Conservation (phyloP, 1,140 invertebrate species). For the Yoshiicerus persimilis region DNA sequence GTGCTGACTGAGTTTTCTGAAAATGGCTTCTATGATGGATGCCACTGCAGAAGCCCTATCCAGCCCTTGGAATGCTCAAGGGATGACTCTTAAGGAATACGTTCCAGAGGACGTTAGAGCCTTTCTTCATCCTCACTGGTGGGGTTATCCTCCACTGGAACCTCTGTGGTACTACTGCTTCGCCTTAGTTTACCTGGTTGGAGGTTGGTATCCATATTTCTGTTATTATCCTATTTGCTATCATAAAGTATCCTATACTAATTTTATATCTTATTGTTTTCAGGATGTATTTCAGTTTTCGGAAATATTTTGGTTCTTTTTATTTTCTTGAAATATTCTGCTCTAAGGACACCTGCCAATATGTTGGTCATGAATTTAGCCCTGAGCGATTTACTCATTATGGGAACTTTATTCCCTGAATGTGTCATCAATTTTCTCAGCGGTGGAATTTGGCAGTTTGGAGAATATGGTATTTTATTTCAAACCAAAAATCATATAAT, state of each 20-base stretch:
- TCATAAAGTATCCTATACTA: no score
- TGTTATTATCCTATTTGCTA: background rate
- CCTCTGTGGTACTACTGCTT: constrained; percentile 45
- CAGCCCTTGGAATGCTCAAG: constrained; percentile 41
- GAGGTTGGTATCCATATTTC: background rate
- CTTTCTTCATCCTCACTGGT: constrained; percentile 47
- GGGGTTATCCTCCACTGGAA: constrained; percentile 37
- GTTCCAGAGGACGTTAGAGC: constrained; percentile 42
- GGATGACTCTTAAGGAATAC: constrained; percentile 40
- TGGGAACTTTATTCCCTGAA: constrained; percentile 48
- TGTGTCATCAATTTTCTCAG: constrained; percentile 50
- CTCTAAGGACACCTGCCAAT: constrained; percentile 56
- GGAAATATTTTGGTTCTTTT: constrained; percentile 44
- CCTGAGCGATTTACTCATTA: constrained; percentile 53
- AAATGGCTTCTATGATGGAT: constrained; percentile 3
- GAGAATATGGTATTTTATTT: constrained; percentile 41
- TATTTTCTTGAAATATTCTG: constrained; percentile 41
- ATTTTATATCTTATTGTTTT: background rate
- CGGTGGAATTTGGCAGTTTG: constrained; percentile 45
- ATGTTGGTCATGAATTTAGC: constrained; percentile 57
- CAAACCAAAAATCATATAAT: no score
- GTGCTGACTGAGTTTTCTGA: background rate
- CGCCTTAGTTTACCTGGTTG: constrained; percentile 39
- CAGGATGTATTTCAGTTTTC: constrained; percentile 38
- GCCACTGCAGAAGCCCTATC: constrained; percentile 33